phyloP scores from a whole-genome alignment of 1,140 invertebrate genomes.

The Calephelis nemesis region DNA sequence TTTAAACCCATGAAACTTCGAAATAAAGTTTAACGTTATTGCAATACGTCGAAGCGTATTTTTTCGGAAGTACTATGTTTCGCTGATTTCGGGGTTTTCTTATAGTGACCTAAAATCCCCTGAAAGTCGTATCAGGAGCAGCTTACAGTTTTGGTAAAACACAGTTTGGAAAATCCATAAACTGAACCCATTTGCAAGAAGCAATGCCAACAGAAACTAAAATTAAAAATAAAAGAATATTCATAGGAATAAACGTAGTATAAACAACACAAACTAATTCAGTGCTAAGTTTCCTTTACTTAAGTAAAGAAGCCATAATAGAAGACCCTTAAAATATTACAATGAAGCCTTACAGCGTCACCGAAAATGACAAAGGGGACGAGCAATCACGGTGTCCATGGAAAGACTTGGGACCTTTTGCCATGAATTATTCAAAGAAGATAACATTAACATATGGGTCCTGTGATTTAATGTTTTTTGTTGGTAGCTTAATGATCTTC shows the following conservation, averaged over 20 bases:
- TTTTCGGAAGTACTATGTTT: too few species aligned
- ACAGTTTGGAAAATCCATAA: too few species aligned
- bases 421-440: slow-evolving; percentile 3
- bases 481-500: background rate
- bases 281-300: background rate
- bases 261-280: background rate
- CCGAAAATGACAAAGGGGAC: slow-evolving; percentile 9
- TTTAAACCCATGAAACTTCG: too few species aligned
- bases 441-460: slow-evolving; percentile 12
- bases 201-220: too few species aligned
- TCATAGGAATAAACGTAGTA: background rate
- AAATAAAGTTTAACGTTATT: too few species aligned
- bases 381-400: background rate
- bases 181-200: too few species aligned
- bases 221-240: too few species aligned
- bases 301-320: slow-evolving; percentile 8
- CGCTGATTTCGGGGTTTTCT: too few species aligned
- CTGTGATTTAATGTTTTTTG: background rate
- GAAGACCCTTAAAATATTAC: slow-evolving; percentile 10
- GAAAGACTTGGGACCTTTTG: background rate
- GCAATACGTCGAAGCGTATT: too few species aligned
- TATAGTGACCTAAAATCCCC: too few species aligned
- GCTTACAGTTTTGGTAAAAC: too few species aligned
- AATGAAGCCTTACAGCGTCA: slow-evolving; percentile 3
- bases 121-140: too few species aligned